Evolutionary conservation across 2,888 invertebrate species (phyloP).

Genomic region (Agelastica alni): DNA sequence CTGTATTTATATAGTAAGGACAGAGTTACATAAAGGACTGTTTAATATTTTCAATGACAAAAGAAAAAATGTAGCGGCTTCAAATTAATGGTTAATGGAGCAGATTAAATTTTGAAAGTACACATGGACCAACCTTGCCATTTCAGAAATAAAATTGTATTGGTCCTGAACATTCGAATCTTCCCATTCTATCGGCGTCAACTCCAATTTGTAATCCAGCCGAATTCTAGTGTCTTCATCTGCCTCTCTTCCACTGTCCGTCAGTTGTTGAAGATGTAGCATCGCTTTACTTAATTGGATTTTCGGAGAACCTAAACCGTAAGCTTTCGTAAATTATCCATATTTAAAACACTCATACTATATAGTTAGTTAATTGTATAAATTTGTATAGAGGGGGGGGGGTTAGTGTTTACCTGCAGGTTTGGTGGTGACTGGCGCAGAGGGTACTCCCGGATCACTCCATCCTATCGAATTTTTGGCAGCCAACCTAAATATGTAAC

Average conservation of each 20-base stretch:
- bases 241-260: slow-evolving; percentile 77
- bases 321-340: no score
- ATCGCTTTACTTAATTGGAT: slow-evolving; percentile 81
- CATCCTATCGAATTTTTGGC: slow-evolving; percentile 92
- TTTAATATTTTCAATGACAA: no score
- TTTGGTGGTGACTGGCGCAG: slow-evolving; percentile 73
- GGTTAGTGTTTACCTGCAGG: slow-evolving; percentile 55
- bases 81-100: no score
- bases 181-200: slow-evolving; percentile 74
- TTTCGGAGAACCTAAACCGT: slow-evolving; percentile 59
- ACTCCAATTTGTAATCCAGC: slow-evolving; percentile 76
- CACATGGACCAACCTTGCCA: slow-evolving; percentile 63
- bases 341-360: no score
- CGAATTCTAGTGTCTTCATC: slow-evolving; percentile 65
- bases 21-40: no score
- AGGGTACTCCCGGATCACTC: slow-evolving; percentile 87
- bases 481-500: slow-evolving; percentile 87
- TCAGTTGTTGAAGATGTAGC: slow-evolving; percentile 82
- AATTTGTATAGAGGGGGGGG: not conserved
- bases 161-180: slow-evolving; percentile 71
- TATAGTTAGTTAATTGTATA: no score
- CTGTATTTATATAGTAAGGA: no score
- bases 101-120: no score
- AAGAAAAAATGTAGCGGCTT: no score
- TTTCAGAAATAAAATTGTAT: slow-evolving; percentile 85